Evolutionary conservation across 2,797 vertebrate genomes (phyloP).

Genomic region (Tragopan temminckii): DNA sequence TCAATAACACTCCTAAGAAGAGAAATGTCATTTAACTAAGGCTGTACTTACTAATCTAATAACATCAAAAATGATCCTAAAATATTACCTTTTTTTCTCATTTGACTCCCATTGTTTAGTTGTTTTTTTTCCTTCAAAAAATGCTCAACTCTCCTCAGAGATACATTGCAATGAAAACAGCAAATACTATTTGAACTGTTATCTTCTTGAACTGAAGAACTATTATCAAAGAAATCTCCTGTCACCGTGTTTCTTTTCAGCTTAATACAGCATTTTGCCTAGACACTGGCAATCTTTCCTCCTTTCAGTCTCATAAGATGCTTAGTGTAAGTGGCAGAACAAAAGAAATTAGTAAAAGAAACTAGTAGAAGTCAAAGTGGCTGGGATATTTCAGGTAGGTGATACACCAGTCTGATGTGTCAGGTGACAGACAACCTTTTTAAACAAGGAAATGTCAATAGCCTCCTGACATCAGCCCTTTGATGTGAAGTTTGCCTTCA

Average conservation of each 20-base stretch:
- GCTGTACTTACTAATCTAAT: constrained; percentile 73
- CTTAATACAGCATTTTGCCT: neutral
- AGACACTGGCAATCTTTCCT: neutral
- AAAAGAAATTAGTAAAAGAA: neutral
- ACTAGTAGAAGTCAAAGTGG: neutral
- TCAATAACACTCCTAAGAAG: constrained; percentile 91
- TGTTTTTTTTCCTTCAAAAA: neutral
- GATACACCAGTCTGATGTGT: neutral
- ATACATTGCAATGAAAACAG: neutral
- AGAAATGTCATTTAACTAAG: constrained; percentile 88
- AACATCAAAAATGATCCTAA: constrained; percentile 57
- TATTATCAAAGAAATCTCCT: neutral
- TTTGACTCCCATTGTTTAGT: constrained; percentile 7
- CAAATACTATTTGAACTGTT: constrained; percentile 28
- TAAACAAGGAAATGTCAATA: neutral
- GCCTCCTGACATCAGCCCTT: neutral
- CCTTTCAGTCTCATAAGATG: neutral
- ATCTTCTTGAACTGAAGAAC: neutral
- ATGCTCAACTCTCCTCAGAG: neutral
- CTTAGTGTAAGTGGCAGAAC: neutral
- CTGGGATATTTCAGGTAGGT: neutral
- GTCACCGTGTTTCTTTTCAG: neutral
- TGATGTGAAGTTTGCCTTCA: neutral
- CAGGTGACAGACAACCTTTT: neutral
- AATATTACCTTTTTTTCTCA: constrained; percentile 43